These are phyloP conservation scores for Tachysurus fulvidraco DNA, from an alignment of 2,113 vertebrate genomes.

Conservation along the genomic window DNA sequence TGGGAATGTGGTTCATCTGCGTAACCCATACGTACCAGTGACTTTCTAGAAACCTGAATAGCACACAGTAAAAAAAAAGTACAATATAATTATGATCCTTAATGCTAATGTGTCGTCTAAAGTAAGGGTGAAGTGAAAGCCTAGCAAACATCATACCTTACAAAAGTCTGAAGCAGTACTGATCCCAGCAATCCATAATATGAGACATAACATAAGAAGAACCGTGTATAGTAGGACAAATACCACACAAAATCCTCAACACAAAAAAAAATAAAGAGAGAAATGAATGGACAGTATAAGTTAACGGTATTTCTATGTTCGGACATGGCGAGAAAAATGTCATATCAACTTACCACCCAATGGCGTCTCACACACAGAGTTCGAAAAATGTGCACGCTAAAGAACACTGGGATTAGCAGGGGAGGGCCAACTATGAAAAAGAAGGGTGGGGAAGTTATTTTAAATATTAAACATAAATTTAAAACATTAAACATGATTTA, in stretches of 20 bases:
- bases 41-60: conserved; percentile 87
- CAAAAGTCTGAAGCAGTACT: conserved; percentile 80
- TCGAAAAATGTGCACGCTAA: conserved; percentile 50
- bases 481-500: too few relatives aligned
- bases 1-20: conserved; percentile 95
- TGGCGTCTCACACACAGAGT: conserved; percentile 34
- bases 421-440: conserved; percentile 48
- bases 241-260: conserved; percentile 87
- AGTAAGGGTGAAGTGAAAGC: not conserved
- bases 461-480: not conserved
- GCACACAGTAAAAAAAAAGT: conserved; percentile 10
- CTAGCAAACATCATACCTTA: conserved; percentile 77
- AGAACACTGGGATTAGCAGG: conserved; percentile 53
- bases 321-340: not conserved
- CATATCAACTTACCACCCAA: conserved; percentile 51
- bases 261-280: not conserved
- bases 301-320: not conserved
- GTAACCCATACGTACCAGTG: conserved; percentile 99
- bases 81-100: not conserved
- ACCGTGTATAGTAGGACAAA: conserved; percentile 86
- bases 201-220: conserved; percentile 80
- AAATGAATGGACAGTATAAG: too few relatives aligned
- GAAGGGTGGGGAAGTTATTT: conserved; percentile 11
- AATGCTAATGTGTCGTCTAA: not conserved
- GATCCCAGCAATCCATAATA: conserved; percentile 84